These are phyloP conservation scores for Phymanthus crucifer DNA, from an alignment of 92 coral and sea anemone species.

Conservation along the genomic window DNA sequence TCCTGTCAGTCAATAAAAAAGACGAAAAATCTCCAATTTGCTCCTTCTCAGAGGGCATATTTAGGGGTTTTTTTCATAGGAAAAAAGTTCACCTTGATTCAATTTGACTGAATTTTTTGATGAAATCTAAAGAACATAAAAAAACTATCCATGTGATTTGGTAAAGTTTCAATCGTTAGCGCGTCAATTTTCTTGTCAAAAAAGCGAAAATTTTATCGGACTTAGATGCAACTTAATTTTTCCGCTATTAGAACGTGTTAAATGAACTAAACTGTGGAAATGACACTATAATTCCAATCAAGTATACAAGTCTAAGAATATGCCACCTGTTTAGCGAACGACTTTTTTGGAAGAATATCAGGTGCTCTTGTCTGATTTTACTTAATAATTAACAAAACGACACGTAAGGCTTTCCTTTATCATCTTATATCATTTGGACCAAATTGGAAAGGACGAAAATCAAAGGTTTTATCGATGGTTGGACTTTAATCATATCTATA, in stretches of 20 bases:
- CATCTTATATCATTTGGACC: conserved; percentile 12
- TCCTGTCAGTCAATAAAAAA: not conserved
- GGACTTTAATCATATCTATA: conserved; percentile 7
- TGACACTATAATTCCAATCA: not conserved
- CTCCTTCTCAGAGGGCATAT: not conserved
- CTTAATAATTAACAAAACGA: conserved; percentile 30
- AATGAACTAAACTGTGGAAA: not conserved
- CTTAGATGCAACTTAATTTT: not conserved
- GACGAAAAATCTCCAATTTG: no score
- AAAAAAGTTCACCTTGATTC: no score
- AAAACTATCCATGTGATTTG: no score
- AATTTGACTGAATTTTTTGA: no score
- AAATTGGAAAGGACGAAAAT: conserved; percentile 15
- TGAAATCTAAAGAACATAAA: no score
- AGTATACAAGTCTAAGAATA: conserved; percentile 14
- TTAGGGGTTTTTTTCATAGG: not conserved
- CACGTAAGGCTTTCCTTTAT: conserved; percentile 27
- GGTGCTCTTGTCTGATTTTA: conserved; percentile 34
- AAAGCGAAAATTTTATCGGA: no score
- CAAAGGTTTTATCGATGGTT: conserved; percentile 14
- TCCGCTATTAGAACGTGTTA: not conserved
- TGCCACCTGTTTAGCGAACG: conserved; percentile 47
- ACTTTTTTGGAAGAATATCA: conserved; percentile 34
- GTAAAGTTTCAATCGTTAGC: no score
- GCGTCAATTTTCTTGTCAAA: no score